Evolutionary conservation across 2,113 vertebrate genomes (phyloP), one percentile per base, ranked within the genome.

Genomic region (Ciconia boyciana): DNA sequence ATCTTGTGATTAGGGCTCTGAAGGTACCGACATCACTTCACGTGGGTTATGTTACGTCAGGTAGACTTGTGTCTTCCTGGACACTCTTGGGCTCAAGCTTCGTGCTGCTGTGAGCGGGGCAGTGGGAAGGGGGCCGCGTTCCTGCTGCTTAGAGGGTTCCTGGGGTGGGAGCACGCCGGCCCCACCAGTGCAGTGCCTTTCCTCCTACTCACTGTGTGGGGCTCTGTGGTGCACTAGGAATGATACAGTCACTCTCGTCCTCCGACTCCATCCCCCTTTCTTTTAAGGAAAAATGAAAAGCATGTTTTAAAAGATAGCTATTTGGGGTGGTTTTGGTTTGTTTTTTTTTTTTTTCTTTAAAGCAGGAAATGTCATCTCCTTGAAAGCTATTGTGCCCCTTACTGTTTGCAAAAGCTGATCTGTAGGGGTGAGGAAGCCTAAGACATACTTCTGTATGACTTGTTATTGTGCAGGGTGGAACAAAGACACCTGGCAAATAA

Each of bases 401-500:
- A 83, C 36, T 80, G 54, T 94, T 90, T 88, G 51, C 68, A 83
- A 76, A 87, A 54, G n/a, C 52, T 87, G 55, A 87, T 54, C 28
- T 34, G 12, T 7, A 65, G n/a, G 48, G 34, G 7, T 2, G 6
- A 75, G 52, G 49, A 94, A 94, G 17, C 41, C 71, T 43, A 39
- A 94, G 41, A 28, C 34, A 39, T 43, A 34, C 16, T 48, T 71
- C 26, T 44, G 36, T 0, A 0, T 36, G 52, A 66, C 52, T 69
- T 83, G 78, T 87, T 71, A 60, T 92, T 41, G 77, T 76, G 48
- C 57, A 61, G 44, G 13, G 32, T 77, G 39, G 74, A 86, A 91
- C 76, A 94, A 87, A 69, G 39, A 76, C 72, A 92, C 54, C 31
- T 69, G 77, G 86, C 44, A 91, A 95, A 94, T 76, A 60, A 80